Evolutionary conservation across 2,113 vertebrate genomes (phyloP), one percentile per base, ranked within the genome.

Genomic region (Saguinus imperator): DNA sequence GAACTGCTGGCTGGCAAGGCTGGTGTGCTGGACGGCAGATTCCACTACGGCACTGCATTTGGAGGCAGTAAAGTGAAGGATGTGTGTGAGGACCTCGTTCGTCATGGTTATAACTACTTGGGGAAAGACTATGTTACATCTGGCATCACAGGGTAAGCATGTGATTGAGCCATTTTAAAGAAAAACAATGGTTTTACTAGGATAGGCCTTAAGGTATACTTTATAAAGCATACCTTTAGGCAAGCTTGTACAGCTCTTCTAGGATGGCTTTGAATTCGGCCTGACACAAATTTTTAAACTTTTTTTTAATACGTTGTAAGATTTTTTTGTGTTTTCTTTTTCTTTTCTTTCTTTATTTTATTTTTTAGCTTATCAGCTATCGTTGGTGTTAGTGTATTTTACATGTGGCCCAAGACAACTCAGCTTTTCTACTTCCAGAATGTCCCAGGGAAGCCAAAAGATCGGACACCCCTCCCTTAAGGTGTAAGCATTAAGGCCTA

Each of bases 1-100:
- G 99, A 99, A 94, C 98, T 99, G 85, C 97, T 99, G 97, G 99
- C 99, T 2, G 99, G 99, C 93, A 99, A 99, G 97, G 99, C 99
- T 0, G 99, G 99, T 0, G 99, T 99, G 85, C 97, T 99, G 0
- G 99, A 99, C 6, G 99, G 99, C 77, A 98, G 99, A 9, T 99
- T 99, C 98, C 99, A 99, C 98, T 99, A 99, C 0, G 99, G 99
- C 68, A 99, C 99, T 0, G 99, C 99, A 11, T 99, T 99, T 40
- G 99, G 99, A 18, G 99, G 99, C 94, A 99, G 99, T 97, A 99
- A 99, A 98, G 99, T 99, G 95, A 99, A 99, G 97, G 99, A 99
- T 11, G 99, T 99, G 87, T 99, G 99, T 68, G 99, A 99, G 98
- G 99, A 99, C 98, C 99, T 99, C 1, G 99, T 99, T 92, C 99